Base-by-base conservation (phyloP, 2,797 vertebrate species). In the Microctenopoma stevenorrisi region DNA sequence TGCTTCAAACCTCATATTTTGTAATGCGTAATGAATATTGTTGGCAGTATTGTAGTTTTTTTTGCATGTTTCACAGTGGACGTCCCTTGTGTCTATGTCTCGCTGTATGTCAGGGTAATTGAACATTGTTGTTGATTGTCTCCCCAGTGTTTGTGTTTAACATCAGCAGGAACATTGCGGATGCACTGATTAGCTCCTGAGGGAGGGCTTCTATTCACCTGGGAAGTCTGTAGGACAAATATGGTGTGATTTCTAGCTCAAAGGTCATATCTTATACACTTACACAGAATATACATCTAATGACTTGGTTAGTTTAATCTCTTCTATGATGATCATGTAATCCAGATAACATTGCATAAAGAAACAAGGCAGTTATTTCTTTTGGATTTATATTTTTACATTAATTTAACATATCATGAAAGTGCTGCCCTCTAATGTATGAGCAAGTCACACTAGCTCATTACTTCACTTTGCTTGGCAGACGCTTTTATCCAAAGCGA, bases 141-240 rank as follows among this genome's bases (percentile, higher is more conserved):
- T 90, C 86, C 81, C 70, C 51, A 42, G 83, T 83, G 85, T 22
- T 71, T 79, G 52, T 69, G 44, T 63, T 64, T 52, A 22, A 79
- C 68, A 54, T 79, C 75, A 72, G 61, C 66, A 49, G 68, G 70
- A 87, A 66, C 75, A 69, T 51, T 80, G 77, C 46, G 47, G 42
- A 69, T 47, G 18, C 58, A 44, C 78, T 85, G 84, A 87, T 90
- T 79, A 82, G 82, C 66, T 87, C 83, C 78, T 62, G 7, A 0
- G 83, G 86, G 86, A 83, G 28, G 11, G 30, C 50, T 70, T 25
- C 57, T 52, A 28, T 75, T 63, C 68, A 76, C 77, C 50, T 70
- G 65, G 56, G 77, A 65, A 67, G 81, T 47, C 9, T n/a, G 30
- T 65, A 60, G 26, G 33, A 66, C 44, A 40, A 70, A 67, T 35